Evolutionary conservation across 2,888 invertebrate genomes (phyloP), one percentile per base, ranked within the genome.

Genomic region (Peribatodes rhomboidaria): DNA sequence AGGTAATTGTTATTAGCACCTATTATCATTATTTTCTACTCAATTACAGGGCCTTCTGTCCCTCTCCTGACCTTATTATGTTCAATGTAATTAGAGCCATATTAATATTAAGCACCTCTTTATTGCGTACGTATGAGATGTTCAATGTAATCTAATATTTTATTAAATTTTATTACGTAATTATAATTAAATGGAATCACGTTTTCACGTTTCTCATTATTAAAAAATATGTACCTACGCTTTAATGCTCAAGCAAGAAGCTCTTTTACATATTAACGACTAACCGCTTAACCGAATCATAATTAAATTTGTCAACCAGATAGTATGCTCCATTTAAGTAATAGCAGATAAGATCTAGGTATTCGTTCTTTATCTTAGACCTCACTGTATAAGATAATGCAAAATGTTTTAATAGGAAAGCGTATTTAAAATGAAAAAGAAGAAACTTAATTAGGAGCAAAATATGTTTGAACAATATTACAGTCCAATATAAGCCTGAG

Each of bases 1-100:
- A 53, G 18, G 13, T 47, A 58, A 64, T 64, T 50, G 42, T 59
- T 55, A 64, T 44, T 59, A 49, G 35, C 42, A 31, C 49, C 59
- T 64, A 64, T 55, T 49, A 55, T 50, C 59, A 59, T 59, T 64
- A 64, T 55, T 64, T 64, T 64, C 49, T 22, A 42, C 59, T 54
- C 49, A 59, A 64, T 59, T 64, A 55, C 64, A 35, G 18, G 20
- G n/a, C 58, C 49, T 55, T 59, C 41, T 59, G 55, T 64, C 64
- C 42, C 49, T 59, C 13, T n/a, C 14, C 16, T 55, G 59, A 55
- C 64, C 54, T 59, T 59, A 55, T 59, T 55, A 55, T 27, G 42
- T 16, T 27, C 42, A 35, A 22, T 7, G 49, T 55, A 64, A 64
- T 59, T 54, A 64, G 42, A 47, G 16, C 44, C 35, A 50, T 59